Base-by-base conservation (phyloP, 2,113 vertebrate species). In the Oreochromis tanganicae region DNA sequence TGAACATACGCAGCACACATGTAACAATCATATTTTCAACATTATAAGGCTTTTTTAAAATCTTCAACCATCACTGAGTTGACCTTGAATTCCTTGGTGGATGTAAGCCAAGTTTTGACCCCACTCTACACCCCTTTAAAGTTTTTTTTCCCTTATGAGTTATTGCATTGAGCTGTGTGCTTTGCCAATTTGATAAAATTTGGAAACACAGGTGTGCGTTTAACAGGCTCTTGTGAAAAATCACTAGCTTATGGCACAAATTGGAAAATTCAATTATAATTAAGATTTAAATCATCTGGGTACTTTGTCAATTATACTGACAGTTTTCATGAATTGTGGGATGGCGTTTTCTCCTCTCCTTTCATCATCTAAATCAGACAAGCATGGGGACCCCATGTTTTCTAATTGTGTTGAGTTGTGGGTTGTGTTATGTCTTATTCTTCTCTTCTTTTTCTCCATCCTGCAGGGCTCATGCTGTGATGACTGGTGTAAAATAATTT, bases 381-480 rank as follows among this genome's bases (percentile, higher is more conserved):
- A 46, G 43, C 43, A 6, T 14, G 43, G 2, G 0, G 43, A 46
- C 43, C 13, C 43, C 43, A 46, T 46, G 43, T 46, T 46, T 46
- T 5, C 13, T 46, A 6, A 46, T 14, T 46, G 43, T 46, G 43
- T 46, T 46, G 43, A 3, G 7, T 17, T 50, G 8, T 17, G 50
- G 38, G 38, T 52, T 41, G 38, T 29, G 29, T 29, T 50, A 50
- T 50, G 16, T 50, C 48, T 50, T 50, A 1, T 50, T 50, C 48
- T 3, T 50, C 7, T 50, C 16, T 50, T 50, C 46, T 50, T 50
- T 0, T 50, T 48, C 19, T 54, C 52, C 52, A 21, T 21, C 9
- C 52, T 54, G 52, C 19, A 54, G 52, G 52, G 52, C 0, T 54
- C 52, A 0, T 54, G 9, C 52, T 11, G 52, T 11, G 9, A 54